Conservation (phyloP, 1,140 invertebrate species). For the Plectrocnemia conspersa region DNA sequence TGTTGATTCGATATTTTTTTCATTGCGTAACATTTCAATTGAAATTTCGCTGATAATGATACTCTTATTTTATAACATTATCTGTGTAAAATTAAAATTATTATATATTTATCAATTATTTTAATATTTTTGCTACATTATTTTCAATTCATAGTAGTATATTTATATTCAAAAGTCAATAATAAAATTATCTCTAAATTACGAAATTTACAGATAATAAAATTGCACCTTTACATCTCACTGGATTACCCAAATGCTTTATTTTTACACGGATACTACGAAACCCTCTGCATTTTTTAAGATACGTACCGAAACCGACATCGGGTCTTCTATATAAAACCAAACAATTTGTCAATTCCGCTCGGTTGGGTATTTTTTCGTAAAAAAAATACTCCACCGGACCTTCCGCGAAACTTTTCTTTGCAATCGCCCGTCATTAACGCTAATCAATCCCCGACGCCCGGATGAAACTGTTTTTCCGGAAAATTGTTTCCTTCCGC, state of each 20-base stretch:
- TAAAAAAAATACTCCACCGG: not conserved
- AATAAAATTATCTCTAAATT: too few species aligned
- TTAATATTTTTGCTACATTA: too few species aligned
- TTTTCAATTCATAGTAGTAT: too few species aligned
- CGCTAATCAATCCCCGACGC: constrained; percentile 17
- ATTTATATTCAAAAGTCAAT: too few species aligned
- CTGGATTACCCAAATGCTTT: too few species aligned
- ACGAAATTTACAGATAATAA: too few species aligned
- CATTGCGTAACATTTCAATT: not conserved
- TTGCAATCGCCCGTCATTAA: constrained; percentile 13
- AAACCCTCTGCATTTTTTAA: not conserved
- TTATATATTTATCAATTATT: too few species aligned
- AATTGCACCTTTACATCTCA: too few species aligned
- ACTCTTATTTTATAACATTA: too few species aligned
- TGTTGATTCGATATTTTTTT: not conserved
- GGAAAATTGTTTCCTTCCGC: constrained; percentile 1
- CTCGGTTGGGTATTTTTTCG: not conserved
- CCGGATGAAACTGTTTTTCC: constrained; percentile 1
- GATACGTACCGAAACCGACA: too few species aligned
- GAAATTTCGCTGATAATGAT: not conserved
- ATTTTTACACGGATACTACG: too few species aligned
- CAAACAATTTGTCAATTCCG: constrained; percentile 3
- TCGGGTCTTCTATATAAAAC: constrained; percentile 1
- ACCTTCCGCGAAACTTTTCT: constrained; percentile 12
- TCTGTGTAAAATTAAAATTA: too few species aligned